These are phyloP conservation scores for Brachionus asplanchnoidis DNA, from an alignment of 1,140 invertebrate species.

Conservation along the genomic window DNA sequence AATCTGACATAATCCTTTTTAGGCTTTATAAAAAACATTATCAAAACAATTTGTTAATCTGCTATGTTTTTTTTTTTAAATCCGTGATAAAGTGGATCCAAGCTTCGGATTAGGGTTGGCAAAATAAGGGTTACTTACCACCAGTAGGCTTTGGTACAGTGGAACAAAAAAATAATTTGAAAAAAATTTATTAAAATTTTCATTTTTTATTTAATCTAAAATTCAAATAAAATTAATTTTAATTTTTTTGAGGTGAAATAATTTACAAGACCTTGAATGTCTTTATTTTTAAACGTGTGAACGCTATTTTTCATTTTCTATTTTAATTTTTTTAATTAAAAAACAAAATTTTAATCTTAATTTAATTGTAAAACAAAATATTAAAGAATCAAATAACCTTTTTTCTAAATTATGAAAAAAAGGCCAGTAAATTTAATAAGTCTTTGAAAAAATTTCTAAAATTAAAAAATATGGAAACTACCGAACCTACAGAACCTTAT, in stretches of 20 bases:
- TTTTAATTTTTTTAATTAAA: no score
- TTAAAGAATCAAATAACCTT: no score
- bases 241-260: background rate
- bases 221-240: background rate
- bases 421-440: no score
- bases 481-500: no score
- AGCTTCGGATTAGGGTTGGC: background rate
- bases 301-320: no score
- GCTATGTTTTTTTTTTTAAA: background rate
- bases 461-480: no score
- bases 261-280: no score
- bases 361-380: no score
- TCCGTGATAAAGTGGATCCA: background rate
- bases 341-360: no score
- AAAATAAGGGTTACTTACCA: background rate
- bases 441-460: no score
- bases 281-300: no score
- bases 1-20: slow-evolving; percentile 9
- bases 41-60: slow-evolving; percentile 27
- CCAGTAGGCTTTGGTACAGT: background rate
- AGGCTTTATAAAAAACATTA: background rate
- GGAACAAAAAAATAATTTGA: background rate
- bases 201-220: background rate
- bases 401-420: no score
- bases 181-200: background rate